Conservation (phyloP, 2,888 invertebrate species). For the Cataglyphis livida region DNA sequence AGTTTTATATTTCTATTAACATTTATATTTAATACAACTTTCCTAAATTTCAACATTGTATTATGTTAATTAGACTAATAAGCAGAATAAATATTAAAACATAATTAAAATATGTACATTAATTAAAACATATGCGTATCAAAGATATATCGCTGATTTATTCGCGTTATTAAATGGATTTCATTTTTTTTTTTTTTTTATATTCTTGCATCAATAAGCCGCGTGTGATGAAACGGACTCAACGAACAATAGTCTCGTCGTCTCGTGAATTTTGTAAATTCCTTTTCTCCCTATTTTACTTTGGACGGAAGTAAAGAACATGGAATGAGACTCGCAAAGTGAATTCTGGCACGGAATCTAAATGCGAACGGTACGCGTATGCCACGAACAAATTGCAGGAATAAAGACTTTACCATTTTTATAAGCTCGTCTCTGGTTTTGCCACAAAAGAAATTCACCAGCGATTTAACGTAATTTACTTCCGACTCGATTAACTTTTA, state of each 20-base stretch:
- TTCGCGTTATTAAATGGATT: not conserved
- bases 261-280: not conserved
- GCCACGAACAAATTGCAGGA: slow-evolving; percentile 40
- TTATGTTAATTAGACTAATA: not conserved
- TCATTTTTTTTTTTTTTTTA: not conserved
- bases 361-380: slow-evolving; percentile 46
- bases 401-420: slow-evolving; percentile 34
- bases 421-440: slow-evolving; percentile 24
- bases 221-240: not conserved
- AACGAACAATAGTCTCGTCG: slow-evolving; percentile 6
- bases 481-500: slow-evolving; percentile 49
- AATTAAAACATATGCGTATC: not conserved
- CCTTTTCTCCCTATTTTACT: slow-evolving; percentile 12
- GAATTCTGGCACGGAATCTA: slow-evolving; percentile 34
- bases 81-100: not conserved
- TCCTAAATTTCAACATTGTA: not conserved
- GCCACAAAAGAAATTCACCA: slow-evolving; percentile 43
- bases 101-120: no score
- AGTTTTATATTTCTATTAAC: not conserved
- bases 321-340: slow-evolving; percentile 37
- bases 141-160: not conserved
- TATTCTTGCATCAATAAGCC: not conserved
- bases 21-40: not conserved
- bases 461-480: slow-evolving; percentile 39
- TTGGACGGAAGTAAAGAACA: slow-evolving; percentile 6